A percentile compares a stretch with the other conserved stretches of the same genome.
Conservation (phyloP, 2,113 vertebrate species). For the Guaruba guarouba region DNA sequence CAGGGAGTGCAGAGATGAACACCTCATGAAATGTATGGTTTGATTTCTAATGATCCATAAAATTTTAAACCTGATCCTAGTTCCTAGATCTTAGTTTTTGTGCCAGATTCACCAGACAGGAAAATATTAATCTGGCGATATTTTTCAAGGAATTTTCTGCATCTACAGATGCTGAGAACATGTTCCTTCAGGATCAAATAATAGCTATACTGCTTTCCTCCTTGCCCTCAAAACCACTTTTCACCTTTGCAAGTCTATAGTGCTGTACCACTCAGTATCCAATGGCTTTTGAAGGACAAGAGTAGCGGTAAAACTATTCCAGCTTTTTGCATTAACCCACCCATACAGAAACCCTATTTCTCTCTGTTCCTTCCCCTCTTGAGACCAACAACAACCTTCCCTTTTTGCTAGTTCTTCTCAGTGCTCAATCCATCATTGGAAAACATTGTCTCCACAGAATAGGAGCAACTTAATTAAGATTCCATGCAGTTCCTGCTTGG, state of each 20-base stretch:
- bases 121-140: conserved; percentile 59
- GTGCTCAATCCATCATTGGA: background rate
- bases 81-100: conserved; percentile 38
- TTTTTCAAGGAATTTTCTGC: conserved; percentile 43
- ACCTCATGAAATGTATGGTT: conserved; percentile 57
- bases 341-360: background rate
- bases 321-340: background rate
- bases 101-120: conserved; percentile 50
- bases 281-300: background rate
- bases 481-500: background rate
- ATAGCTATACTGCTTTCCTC: background rate
- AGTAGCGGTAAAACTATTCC: background rate
- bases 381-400: background rate
- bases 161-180: background rate
- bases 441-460: background rate
- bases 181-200: conserved; percentile 2
- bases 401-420: background rate
- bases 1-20: conserved; percentile 28
- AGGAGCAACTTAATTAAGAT: background rate
- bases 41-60: conserved; percentile 60
- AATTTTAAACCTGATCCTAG: conserved; percentile 57
- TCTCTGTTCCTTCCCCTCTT: background rate
- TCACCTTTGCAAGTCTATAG: background rate
- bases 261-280: background rate
- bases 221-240: background rate